Percentiles rank a stretch among this genome's conserved stretches.
Conservation (phyloP, 2,797 vertebrate genomes). For the Protosalanx chinensis region DNA sequence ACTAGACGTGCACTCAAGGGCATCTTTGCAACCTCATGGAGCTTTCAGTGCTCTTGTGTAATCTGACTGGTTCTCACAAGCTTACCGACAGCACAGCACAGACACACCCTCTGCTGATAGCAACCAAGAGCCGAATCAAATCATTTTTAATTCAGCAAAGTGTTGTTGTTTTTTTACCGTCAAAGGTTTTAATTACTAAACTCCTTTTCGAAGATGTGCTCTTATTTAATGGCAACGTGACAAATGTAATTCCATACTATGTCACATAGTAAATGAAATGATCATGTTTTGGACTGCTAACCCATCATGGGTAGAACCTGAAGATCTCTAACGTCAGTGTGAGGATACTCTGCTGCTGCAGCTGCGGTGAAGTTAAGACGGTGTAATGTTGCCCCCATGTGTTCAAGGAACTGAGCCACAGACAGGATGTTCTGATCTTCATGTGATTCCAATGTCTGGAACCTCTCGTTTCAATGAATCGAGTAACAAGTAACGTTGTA, state of each 20-base stretch:
- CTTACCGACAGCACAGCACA: not conserved
- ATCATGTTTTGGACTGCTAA: too few relatives aligned
- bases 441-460: not conserved
- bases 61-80: conserved; percentile 5
- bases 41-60: not conserved
- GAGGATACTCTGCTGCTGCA: not conserved
- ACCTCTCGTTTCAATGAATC: not conserved
- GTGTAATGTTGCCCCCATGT: conserved; percentile 34
- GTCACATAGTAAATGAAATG: too few relatives aligned
- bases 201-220: too few relatives aligned
- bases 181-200: too few relatives aligned
- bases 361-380: not conserved
- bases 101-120: not conserved
- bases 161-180: too few relatives aligned
- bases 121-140: not conserved
- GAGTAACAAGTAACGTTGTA: not conserved
- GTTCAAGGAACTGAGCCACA: not conserved
- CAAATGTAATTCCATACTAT: too few relatives aligned
- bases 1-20: not conserved
- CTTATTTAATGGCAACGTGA: too few relatives aligned
- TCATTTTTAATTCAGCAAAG: not conserved
- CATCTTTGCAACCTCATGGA: not conserved
- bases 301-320: not conserved
- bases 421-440: not conserved
- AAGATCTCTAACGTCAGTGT: not conserved